These are phyloP conservation scores for Ips nitidus DNA, from an alignment of 1,140 invertebrate genomes.

Conservation along the genomic window DNA sequence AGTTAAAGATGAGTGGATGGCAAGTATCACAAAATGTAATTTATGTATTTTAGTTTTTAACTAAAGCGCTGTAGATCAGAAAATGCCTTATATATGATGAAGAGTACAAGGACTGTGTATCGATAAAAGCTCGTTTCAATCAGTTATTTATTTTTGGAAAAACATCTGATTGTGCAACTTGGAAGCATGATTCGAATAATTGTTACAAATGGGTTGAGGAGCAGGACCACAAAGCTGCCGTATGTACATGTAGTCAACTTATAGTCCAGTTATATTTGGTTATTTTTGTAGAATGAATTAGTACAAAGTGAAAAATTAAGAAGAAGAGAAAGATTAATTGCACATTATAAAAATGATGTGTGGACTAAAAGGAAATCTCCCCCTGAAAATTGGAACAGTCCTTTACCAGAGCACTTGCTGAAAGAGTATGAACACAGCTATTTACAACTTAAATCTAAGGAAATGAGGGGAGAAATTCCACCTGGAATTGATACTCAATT, in stretches of 20 bases:
- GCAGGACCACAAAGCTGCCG: conserved; percentile 65
- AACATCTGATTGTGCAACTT: conserved; percentile 70
- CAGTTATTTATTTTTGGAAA: conserved; percentile 83
- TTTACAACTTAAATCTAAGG: conserved; percentile 63
- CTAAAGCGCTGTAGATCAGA: conserved; percentile 58
- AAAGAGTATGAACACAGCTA: conserved; percentile 68
- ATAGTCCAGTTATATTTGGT: not conserved
- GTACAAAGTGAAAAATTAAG: conserved; percentile 71
- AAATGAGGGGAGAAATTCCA: conserved; percentile 58
- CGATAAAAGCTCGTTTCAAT: conserved; percentile 74
- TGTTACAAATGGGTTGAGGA: conserved; percentile 68
- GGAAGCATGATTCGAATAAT: conserved; percentile 75
- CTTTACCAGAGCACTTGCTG: conserved; percentile 72
- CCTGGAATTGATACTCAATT: conserved; percentile 39
- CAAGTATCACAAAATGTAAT: conserved; percentile 21
- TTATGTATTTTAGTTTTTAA: too few species aligned
- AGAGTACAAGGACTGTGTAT: conserved; percentile 77
- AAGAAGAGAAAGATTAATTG: conserved; percentile 60
- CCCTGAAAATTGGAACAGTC: conserved; percentile 75
- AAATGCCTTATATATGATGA: conserved; percentile 73
- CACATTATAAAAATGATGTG: conserved; percentile 71
- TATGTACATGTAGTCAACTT: conserved; percentile 52
- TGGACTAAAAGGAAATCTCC: conserved; percentile 77
- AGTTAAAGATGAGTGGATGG: conserved; percentile 47
- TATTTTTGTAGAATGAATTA: conserved; percentile 61